These are phyloP conservation scores for Tachina fera DNA, from an alignment of 2,888 invertebrate genomes.

Conservation along the genomic window DNA sequence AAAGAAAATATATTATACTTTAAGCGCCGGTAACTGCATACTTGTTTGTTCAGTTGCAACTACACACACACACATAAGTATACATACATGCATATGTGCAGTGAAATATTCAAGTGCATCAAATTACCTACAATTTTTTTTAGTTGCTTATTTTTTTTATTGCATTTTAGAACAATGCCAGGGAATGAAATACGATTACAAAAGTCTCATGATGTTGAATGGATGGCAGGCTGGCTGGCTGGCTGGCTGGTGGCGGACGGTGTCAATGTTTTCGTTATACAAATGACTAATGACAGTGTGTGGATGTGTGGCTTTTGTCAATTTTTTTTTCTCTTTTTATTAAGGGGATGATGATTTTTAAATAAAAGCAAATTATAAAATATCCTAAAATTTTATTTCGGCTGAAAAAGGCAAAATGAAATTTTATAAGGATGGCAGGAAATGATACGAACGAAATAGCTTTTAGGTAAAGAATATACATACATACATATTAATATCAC, in stretches of 20 bases:
- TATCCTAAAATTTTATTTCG: not conserved
- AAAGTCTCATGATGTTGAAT: constrained; percentile 40
- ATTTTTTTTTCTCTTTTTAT: not conserved
- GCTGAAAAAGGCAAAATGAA: not conserved
- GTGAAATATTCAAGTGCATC: constrained; percentile 60
- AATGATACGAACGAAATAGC: not conserved
- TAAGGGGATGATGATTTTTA: constrained; percentile 29
- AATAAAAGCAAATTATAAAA: not conserved
- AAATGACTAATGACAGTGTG: constrained; percentile 52
- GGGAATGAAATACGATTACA: constrained; percentile 51
- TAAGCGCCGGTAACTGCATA: constrained; percentile 62
- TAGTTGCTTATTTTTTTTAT: constrained; percentile 6
- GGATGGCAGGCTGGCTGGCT: constrained; percentile 5
- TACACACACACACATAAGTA: no score
- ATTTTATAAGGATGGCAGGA: constrained; percentile 23
- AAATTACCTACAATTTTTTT: constrained; percentile 49
- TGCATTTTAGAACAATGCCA: constrained; percentile 47
- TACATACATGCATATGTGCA: constrained; percentile 8
- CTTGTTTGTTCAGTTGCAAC: not conserved
- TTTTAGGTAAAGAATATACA: not conserved
- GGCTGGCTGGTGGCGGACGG: constrained; percentile 31
- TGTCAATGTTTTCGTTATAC: constrained; percentile 22
- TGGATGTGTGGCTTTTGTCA: constrained; percentile 29
- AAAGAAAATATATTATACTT: constrained; percentile 17
- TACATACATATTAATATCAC: constrained; percentile 8